Percentiles rank a stretch among this genome's conserved stretches.
Conservation (phyloP, 2,888 invertebrate genomes). For the Prosopocoilus inquinatus region DNA sequence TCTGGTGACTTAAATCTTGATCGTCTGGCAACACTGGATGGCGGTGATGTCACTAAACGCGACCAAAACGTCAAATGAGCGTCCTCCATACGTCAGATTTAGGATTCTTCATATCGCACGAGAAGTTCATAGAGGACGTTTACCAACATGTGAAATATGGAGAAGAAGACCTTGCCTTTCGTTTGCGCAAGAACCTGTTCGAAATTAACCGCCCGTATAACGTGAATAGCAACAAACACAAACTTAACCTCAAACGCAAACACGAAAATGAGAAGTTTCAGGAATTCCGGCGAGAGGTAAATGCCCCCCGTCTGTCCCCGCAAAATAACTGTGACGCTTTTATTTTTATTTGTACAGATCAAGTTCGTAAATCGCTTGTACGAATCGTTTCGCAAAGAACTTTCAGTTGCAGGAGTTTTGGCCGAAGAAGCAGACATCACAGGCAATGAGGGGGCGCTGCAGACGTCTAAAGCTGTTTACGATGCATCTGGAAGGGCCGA, state of each 20-base stretch:
- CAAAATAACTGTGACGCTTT: conserved; percentile 15
- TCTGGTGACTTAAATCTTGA: no score
- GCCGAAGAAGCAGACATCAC: not conserved
- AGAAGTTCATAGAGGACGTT: conserved; percentile 49
- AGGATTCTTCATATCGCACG: conserved; percentile 56
- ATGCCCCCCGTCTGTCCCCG: not conserved
- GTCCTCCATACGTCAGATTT: conserved; percentile 43
- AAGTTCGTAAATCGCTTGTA: conserved; percentile 16
- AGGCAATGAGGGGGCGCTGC: conserved; percentile 26
- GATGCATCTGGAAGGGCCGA: conserved; percentile 40
- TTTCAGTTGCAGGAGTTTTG: conserved; percentile 13
- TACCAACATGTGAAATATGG: conserved; percentile 45
- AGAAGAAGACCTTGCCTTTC: conserved; percentile 29
- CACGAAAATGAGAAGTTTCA: no score
- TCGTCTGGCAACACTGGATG: not conserved
- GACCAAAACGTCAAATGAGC: conserved; percentile 45
- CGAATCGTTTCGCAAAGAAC: conserved; percentile 11
- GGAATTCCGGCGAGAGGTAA: no score
- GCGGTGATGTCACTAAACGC: no score
- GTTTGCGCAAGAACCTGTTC: conserved; percentile 50
- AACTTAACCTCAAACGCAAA: conserved; percentile 13
- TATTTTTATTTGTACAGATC: conserved; percentile 4
- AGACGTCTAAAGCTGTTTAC: conserved; percentile 46
- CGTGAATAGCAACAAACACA: conserved; percentile 20
- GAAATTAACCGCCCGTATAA: conserved; percentile 51